Evolutionary conservation across 2,113 vertebrate genomes (phyloP), one percentile per base, ranked within the genome.

Genomic region (Hymenochirus boettgeri): DNA sequence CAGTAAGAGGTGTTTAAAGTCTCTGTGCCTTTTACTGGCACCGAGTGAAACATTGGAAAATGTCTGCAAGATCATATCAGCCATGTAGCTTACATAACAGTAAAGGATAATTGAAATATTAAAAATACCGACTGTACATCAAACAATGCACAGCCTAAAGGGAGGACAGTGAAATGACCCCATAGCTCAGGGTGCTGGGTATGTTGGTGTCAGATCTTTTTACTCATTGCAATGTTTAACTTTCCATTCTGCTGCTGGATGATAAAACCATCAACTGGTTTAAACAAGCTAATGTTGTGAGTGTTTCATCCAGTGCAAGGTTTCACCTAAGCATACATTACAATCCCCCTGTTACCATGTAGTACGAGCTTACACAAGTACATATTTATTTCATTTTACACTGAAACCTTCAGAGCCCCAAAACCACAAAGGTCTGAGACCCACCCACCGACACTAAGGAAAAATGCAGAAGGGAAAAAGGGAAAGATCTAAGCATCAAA

Each of bases 161-260:
- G 25, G 25, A 12, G 24, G 15, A 1, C 0, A 10, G 42, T 29
- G 47, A 9, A 3, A 2, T 5, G 39, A 47, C 19, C 15, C 29
- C 1, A 1, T 19, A 25, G 17, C 27, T 21, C 4, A 4, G 23
- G 18, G 2, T 23, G 9, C 6, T 5, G 35, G 27, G 2, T 2
- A 26, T 5, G 18, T 39, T 2, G 11, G 23, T 10, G 10, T n/a
- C n/a, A n/a, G 8, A 47, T 37, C 35, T 29, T 42, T n/a, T n/a
- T 57, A 17, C 54, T 12, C 22, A 39, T 39, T 29, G 18, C 65
- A 9, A 22, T 61, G 25, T 9, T 35, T 55, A 80, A 77, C 75
- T 77, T 78, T 71, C 56, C 52, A 42, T 6, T 55, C n/a, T 19
- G 52, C 52, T 18, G 26, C 13, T 26, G 39, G 17, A n/a, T 31